phyloP scores from a whole-genome alignment of 2,113 vertebrate genomes.

The Archocentrus centrarchus region DNA sequence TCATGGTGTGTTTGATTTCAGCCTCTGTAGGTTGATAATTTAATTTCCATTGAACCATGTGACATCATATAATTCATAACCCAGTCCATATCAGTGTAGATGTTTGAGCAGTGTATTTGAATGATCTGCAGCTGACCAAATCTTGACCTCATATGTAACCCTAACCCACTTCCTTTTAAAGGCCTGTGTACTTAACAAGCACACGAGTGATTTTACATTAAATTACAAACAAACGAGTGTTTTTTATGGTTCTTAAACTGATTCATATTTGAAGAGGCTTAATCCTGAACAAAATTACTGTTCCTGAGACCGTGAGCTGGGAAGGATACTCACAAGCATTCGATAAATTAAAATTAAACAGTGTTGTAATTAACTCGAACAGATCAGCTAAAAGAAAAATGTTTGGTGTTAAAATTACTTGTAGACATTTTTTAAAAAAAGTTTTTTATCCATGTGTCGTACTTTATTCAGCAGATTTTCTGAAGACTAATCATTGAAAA shows the following conservation, averaged over 20 bases:
- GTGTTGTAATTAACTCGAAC: background rate
- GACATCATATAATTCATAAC: background rate
- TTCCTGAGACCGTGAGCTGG: background rate
- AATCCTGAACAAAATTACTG: background rate
- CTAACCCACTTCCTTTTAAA: background rate
- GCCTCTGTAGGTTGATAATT: background rate
- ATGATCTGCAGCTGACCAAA: background rate
- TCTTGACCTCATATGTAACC: background rate
- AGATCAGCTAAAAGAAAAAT: background rate
- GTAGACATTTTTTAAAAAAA: background rate
- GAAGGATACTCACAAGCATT: background rate
- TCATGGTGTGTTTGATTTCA: too few species aligned
- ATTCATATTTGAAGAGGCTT: background rate
- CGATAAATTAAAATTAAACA: background rate
- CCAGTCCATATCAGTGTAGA: background rate
- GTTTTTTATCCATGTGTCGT: constrained; percentile 3
- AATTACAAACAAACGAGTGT: background rate
- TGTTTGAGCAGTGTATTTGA: background rate
- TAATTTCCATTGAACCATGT: background rate
- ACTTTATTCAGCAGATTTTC: constrained; percentile 28
- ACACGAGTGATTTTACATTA: background rate
- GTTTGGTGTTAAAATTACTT: background rate
- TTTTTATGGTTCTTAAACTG: background rate
- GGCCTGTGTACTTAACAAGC: background rate
- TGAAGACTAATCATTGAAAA: constrained; percentile 15